Base-by-base conservation (phyloP, 1,140 invertebrate genomes). In the Caenorhabditis inopinata region DNA sequence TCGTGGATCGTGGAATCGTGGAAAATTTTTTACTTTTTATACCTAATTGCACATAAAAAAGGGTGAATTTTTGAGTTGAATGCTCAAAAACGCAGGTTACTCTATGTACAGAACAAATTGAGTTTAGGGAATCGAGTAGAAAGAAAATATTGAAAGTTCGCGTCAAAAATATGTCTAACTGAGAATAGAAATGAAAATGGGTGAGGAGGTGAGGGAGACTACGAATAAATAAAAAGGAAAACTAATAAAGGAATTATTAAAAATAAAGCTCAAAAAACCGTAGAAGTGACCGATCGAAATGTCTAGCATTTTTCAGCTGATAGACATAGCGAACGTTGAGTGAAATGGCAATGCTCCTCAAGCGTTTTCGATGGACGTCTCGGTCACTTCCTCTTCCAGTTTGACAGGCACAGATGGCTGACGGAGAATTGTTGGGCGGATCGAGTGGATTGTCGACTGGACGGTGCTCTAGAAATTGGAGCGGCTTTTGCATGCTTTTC, bases 401-500 rank as follows among this genome's bases (percentile, higher is more conserved):
- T 38, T 35, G 32, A 68, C 58, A 38, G 58, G 58, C 4, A 68
- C 58, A 35, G 58, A 68, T 46, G 76, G 76, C 25, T 42, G 49
- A 32, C 76, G 49, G 42, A 79, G 68, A 79, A 79, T 79, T 48
- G 78, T 74, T 21, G 78, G 78, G 3, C 78, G 62, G 9, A 79
- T 58, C 29, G 48, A 45, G 38, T 79, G 78, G 21, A 79, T 74
- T 18, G 78, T 79, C 18, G 78, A 79, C 38, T 79, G 78, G 14
- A 79, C 78, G 11, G 78, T 79, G 45, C 62, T 58, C 73, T 76
- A 35, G 1, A 76, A 76, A 14, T n/a, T n/a, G n/a, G n/a, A n/a
- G n/a, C n/a, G n/a, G n/a, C n/a, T n/a, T n/a, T n/a, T n/a, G n/a
- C n/a, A n/a, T n/a, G n/a, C n/a, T n/a, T n/a, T n/a, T n/a, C n/a